Conservation (phyloP, 2,888 invertebrate species). For the Saturnia japonica region DNA sequence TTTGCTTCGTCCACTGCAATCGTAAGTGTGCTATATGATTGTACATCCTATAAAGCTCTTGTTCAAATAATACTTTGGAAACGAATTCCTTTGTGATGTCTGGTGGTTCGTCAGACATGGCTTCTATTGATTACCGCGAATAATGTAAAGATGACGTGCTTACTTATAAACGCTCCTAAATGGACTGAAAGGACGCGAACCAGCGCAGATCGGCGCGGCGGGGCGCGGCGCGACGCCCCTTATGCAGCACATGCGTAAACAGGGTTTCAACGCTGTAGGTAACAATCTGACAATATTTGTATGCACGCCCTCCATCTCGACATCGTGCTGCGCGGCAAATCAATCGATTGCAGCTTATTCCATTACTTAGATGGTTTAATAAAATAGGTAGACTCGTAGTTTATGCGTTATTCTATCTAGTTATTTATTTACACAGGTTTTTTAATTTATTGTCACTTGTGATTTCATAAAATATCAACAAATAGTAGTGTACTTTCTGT, state of each 20-base stretch:
- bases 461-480: not conserved
- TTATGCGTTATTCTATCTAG: not conserved
- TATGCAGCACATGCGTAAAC: not conserved
- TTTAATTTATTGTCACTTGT: not conserved
- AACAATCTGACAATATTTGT: not conserved
- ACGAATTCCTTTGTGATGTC: not conserved
- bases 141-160: not conserved
- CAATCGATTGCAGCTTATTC: not conserved
- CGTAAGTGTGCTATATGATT: not conserved
- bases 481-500: too few relatives aligned
- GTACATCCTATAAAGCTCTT: not conserved
- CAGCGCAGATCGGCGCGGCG: too few relatives aligned
- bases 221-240: not conserved
- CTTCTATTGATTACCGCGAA: not conserved
- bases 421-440: not conserved
- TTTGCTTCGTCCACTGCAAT: not conserved
- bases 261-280: not conserved
- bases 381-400: not conserved
- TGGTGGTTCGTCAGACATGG: not conserved
- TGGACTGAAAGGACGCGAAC: not conserved
- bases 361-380: not conserved
- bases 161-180: not conserved
- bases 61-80: not conserved
- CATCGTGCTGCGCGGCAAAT: not conserved
- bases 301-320: not conserved